Base-by-base conservation (phyloP, 92 coral and sea anemone species). In the Bergia puertoricense region DNA sequence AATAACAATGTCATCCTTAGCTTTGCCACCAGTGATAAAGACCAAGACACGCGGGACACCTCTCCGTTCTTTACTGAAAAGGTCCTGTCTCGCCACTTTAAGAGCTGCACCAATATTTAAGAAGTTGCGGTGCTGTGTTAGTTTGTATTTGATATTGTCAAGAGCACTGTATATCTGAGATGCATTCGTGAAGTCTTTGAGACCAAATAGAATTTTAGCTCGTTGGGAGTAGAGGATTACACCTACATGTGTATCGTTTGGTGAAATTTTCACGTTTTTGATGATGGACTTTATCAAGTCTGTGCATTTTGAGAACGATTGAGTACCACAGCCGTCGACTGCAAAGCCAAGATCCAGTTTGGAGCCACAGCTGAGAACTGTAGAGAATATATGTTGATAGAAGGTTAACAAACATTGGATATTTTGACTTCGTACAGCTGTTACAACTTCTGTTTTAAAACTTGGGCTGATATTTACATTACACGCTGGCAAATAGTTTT, bases 51-150 rank as follows among this genome's bases (percentile, higher is more conserved):
- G 89, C n/a, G 88, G 89, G 40, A 93, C 86, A 3, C 86, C 91
- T 39, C 41, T 69, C 0, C 98, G 91, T 13, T 92, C 90, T 37
- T 92, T 90, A 38, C 69, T 51, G 54, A 95, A 93, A 13, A 93
- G 91, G 14, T 86, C 51, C 1, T 76, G 82, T 37, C 87, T 80
- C 36, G 95, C 94, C 9, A 83, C 76, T 65, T 88, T 74, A 15
- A 94, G 81, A 22, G 98, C 98, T 82, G 90, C 88, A 15, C 95
- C 95, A 40, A 91, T 79, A 15, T 87, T 93, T 40, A 89, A 66
- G 44, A 72, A 46, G 9, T 40, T 36, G 2, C 81, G 74, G 39
- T 67, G 40, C 71, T 83, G 79, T 18, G 79, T 83, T 43, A 89
- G 86, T 75, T 57, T 77, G 89, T 89, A 91, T 36, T 75, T 83